A percentile compares a stretch with the other conserved stretches of the same genome.
phyloP scores from a whole-genome alignment of 2,888 invertebrate species.

The Hydroisotoma schaefferi region DNA sequence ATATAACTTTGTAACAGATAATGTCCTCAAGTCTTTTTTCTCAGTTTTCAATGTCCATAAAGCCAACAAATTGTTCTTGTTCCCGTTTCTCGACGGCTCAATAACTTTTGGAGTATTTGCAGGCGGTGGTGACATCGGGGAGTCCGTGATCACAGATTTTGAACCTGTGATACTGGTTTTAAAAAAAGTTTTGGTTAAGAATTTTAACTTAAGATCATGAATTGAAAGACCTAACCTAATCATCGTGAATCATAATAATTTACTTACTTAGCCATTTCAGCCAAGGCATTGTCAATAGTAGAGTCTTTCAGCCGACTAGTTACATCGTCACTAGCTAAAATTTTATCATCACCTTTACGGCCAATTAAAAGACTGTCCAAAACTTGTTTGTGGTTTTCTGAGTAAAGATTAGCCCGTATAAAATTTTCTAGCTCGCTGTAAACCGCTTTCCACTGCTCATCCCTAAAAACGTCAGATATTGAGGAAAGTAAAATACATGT shows the following conservation, averaged over 20 bases:
- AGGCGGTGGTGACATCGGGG: constrained; percentile 77
- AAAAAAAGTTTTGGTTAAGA: no score
- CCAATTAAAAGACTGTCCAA: constrained; percentile 78
- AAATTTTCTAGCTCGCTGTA: constrained; percentile 86
- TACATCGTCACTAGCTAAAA: constrained; percentile 56
- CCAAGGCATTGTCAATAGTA: constrained; percentile 21
- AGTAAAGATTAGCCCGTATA: constrained; percentile 71
- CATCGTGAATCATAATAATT: not conserved
- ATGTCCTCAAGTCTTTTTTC: constrained; percentile 33
- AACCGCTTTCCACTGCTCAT: constrained; percentile 86
- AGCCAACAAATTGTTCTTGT: constrained; percentile 16
- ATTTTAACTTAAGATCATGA: not conserved
- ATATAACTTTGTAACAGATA: constrained; percentile 40
- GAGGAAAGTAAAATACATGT: constrained; percentile 6
- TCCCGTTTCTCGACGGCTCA: constrained; percentile 10
- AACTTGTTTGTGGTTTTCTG: constrained; percentile 72
- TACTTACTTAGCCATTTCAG: constrained; percentile 26
- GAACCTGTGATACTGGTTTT: not conserved
- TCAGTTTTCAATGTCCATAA: constrained; percentile 44
- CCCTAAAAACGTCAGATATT: constrained; percentile 53
- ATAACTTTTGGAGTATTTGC: constrained; percentile 23
- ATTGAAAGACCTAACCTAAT: not conserved
- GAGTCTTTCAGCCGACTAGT: constrained; percentile 46
- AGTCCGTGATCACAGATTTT: constrained; percentile 64
- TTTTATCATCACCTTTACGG: constrained; percentile 55